Evolutionary conservation across 2,797 vertebrate species (phyloP), one percentile per base, ranked within the genome.

Genomic region (Enteromius radiatus): DNA sequence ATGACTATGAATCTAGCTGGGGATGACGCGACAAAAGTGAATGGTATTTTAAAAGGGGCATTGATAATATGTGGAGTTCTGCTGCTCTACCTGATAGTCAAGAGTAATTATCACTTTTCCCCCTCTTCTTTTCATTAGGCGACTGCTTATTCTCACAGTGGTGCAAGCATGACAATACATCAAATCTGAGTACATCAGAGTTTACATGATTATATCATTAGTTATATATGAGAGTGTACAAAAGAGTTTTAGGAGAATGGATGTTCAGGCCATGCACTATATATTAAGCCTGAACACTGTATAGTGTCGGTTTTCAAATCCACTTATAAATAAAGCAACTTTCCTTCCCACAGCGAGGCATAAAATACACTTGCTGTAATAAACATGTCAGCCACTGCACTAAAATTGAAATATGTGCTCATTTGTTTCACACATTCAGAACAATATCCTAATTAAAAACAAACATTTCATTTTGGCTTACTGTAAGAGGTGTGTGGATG

Each of bases 11-110:
- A 84, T 84, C 76, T 81, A 65, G 14, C 28, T 36, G 36, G 52
- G 83, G 69, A 65, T 78, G 75, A 74, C 49, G 59, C 1, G 49
- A 84, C 84, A 79, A 47, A 28, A 77, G 69, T 61, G 76, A 56
- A 88, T 84, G 86, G 78, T 69, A 82, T 86, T 88, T 88, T 89
- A 90, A 88, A 89, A 82, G 76, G 71, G 61, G 67, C 86, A 85
- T 85, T 77, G 80, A 86, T 86, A 87, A 84, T 56, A 70, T 19
- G 36, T 36, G 47, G 31, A 80, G 67, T 47, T 78, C 26, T 78
- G 59, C 68, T 38, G 67, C 67, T 82, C 69, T 69, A 82, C 78
- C 75, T 76, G 74, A 86, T 79, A 83, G 69, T 63, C 78, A 80
- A 64, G 31, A 33, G 64, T 75, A 73, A 74, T 71, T 59, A 74